Evolutionary conservation across 2,888 invertebrate species (phyloP), one percentile per base, ranked within the genome.

Genomic region (Crepidodera aurea): DNA sequence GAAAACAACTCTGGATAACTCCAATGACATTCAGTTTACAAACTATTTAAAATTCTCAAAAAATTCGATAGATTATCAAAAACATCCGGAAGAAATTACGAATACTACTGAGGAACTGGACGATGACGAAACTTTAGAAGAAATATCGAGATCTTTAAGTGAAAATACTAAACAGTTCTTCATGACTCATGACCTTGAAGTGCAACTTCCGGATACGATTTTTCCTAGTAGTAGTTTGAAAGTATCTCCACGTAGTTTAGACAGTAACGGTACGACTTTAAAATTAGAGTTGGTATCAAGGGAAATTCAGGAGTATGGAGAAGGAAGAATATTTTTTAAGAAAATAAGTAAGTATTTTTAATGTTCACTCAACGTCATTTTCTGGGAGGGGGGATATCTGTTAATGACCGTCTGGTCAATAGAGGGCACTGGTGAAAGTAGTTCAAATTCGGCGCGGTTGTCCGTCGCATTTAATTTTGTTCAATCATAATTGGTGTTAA

Each of bases 171-270:
- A 74, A 6, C 88, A 88, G 72, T 93, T 93, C 74, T 81, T 93
- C 18, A 88, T 90, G 79, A 91, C 90, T 0, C 91, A 93, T 70
- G 90, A 93, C 74, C 82, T 93, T 77, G 88, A 89, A 71, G 68
- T 93, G 34, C 83, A 86, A 40, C 75, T 94, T 48, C 93, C 93
- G 0, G 88, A 90, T 62, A 83, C 86, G 56, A 82, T 92, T 73
- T 92, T 92, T 75, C 87, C 90, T 40, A 91, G 92, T 5, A 88
- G 90, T 0, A 86, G 86, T 7, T 79, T 93, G 66, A 89, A 87
- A 72, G 83, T 93, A 44, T 91, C 92, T 7, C 93, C 93, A 0
- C 82, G 88, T 15, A 86, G 89, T 0, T 79, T 92, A 42, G 90
- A 91, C 60, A 90, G 90, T 55, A 88, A 87, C 62, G 93, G 92